phyloP scores from a whole-genome alignment of 2,888 invertebrate species.

The Acrocyrtus sp. region DNA sequence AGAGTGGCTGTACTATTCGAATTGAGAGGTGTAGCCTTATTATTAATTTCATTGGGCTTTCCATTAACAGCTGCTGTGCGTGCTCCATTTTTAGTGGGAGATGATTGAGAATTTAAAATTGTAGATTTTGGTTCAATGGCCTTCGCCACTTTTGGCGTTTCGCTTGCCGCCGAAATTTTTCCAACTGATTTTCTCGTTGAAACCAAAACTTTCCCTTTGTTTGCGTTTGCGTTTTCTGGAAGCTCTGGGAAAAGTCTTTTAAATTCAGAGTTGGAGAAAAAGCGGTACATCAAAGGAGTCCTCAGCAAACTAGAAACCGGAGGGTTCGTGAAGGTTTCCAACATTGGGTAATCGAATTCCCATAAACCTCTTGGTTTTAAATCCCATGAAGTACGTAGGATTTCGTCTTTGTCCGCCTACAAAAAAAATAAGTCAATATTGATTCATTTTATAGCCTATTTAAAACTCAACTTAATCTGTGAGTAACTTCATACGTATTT shows the following conservation, averaged over 20 bases:
- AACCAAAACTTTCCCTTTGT: conserved; percentile 11
- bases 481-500: conserved; percentile 22
- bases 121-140: no score
- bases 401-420: conserved; percentile 31
- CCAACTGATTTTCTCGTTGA: conserved; percentile 3
- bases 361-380: conserved; percentile 32
- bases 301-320: conserved; percentile 15
- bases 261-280: conserved; percentile 30
- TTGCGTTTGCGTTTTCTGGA: conserved; percentile 7
- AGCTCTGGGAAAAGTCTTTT: conserved; percentile 20
- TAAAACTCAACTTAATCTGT: no score
- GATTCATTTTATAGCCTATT: no score
- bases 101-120: no score
- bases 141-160: not conserved
- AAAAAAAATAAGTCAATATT: not conserved
- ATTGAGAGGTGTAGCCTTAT: not conserved
- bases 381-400: conserved; percentile 39
- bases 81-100: not conserved
- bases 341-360: conserved; percentile 43
- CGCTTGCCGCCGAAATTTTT: conserved; percentile 4
- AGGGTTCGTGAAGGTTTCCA: conserved; percentile 39
- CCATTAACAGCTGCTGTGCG: conserved; percentile 4
- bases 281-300: conserved; percentile 29
- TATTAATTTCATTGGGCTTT: no score
- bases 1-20: not conserved